Percentiles rank a stretch among this genome's conserved stretches.
phyloP scores from a whole-genome alignment of 2,888 invertebrate species.

The Hyposoter didymator region DNA sequence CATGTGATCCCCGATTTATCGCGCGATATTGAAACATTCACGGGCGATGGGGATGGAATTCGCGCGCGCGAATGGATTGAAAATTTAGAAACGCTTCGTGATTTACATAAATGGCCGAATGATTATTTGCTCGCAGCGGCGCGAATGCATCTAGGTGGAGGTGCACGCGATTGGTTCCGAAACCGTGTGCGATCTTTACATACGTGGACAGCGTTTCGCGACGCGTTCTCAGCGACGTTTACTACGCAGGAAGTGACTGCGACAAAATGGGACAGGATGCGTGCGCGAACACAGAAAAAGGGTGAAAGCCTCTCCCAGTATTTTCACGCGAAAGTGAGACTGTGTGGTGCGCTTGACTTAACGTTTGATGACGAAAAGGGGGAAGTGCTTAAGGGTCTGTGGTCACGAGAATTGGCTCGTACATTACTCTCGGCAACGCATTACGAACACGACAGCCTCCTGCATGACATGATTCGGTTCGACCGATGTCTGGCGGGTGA shows the following conservation, averaged over 20 bases:
- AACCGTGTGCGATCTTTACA: background rate
- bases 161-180: slow-evolving; percentile 42
- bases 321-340: slow-evolving; percentile 22
- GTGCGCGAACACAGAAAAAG: background rate
- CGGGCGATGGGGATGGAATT: slow-evolving; percentile 29
- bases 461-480: background rate
- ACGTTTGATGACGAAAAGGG: background rate
- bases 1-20: slow-evolving; percentile 39
- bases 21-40: slow-evolving; percentile 34
- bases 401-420: background rate
- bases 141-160: slow-evolving; percentile 40
- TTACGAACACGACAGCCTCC: background rate
- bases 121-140: slow-evolving; percentile 40
- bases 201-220: slow-evolving; percentile 43
- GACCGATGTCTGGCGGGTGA: background rate
- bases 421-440: background rate
- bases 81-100: slow-evolving; percentile 26
- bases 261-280: slow-evolving; percentile 19
- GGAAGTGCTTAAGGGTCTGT: background rate
- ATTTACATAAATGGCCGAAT: slow-evolving; percentile 34
- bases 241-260: background rate
- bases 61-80: slow-evolving; percentile 45
- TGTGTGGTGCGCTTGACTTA: background rate
- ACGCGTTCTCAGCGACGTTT: slow-evolving; percentile 26
- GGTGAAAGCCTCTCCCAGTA: slow-evolving; percentile 6